Evolutionary conservation across 2,797 vertebrate genomes (phyloP), one percentile per base, ranked within the genome.

Genomic region (Potorous gilbertii): DNA sequence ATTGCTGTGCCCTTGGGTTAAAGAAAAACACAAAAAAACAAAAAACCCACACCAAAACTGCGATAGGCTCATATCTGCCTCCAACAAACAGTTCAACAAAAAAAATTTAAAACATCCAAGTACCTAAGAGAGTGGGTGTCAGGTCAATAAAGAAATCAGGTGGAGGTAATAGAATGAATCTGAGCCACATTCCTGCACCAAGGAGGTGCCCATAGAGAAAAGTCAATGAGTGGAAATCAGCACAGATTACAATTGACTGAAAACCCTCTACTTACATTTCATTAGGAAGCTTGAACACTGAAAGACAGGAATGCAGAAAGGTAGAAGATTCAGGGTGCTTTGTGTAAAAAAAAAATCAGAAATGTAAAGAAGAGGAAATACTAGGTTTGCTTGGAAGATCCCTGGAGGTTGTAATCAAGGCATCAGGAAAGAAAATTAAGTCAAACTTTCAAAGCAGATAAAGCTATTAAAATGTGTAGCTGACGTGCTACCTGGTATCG

Each of bases 131-230:
- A 90, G 87, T 8, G 55, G 93, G 74, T 92, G 91, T 97, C 95
- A 97, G 92, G 74, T 91, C 94, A 96, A 95, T 90, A 59, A 52
- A 93, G 87, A 96, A 96, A 95, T 93, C 94, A 97, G 27, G 40
- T 92, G 74, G 74, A 66, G 12, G 91, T 92, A 96, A 94, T 55
- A 92, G 81, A 31, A 56, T 92, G 94, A 95, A 93, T 87, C 94
- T 56, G 93, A 92, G 96, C 96, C 92, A 94, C n/a, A 16, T 95
- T 93, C 97, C 90, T 97, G n/a, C 93, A 96, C n/a, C 27, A 12
- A 21, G 92, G 66, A 96, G 87, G 57, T 50, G 34, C 55, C 90
- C 92, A 81, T 16, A 55, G 50, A 94, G 93, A 55, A 6, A 40
- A 28, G 54, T 92, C 31, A 10, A 90, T 92, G 28, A 87, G 3